Conservation (phyloP, 2,888 invertebrate species). For the Clanis bilineata region DNA sequence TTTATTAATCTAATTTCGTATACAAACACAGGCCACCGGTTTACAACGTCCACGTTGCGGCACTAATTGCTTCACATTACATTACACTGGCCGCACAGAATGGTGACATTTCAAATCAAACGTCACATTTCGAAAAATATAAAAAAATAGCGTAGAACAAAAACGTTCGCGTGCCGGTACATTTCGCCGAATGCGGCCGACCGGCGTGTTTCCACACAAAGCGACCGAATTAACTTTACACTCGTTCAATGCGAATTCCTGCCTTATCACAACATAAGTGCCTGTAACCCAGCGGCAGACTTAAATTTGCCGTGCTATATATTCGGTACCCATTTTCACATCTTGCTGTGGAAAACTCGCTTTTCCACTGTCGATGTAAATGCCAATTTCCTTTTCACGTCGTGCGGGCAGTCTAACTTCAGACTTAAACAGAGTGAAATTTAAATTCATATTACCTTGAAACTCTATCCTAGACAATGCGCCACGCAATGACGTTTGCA, state of each 20-base stretch:
- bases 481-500: constrained; percentile 80
- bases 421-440: constrained; percentile 34
- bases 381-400: constrained; percentile 75
- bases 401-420: constrained; percentile 33
- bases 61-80: constrained; percentile 23
- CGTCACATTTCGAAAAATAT: constrained; percentile 56
- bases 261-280: constrained; percentile 37
- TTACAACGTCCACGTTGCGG: constrained; percentile 35
- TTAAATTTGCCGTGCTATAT: constrained; percentile 48
- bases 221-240: constrained; percentile 45
- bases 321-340: constrained; percentile 71
- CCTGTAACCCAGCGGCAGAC: constrained; percentile 31
- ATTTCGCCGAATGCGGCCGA: constrained; percentile 73
- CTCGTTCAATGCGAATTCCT: constrained; percentile 28
- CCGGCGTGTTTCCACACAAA: constrained; percentile 57
- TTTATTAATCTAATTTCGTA: constrained; percentile 32
- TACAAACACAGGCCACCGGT: constrained; percentile 46
- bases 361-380: constrained; percentile 77
- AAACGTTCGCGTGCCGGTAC: constrained; percentile 78
- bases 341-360: constrained; percentile 77
- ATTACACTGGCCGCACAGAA: not conserved
- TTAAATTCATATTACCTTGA: constrained; percentile 45
- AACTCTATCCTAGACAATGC: constrained; percentile 64
- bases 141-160: constrained; percentile 67
- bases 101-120: constrained; percentile 33